Evolutionary conservation across 2,888 invertebrate genomes (phyloP).

Genomic region (Tuberolachnus salignus): DNA sequence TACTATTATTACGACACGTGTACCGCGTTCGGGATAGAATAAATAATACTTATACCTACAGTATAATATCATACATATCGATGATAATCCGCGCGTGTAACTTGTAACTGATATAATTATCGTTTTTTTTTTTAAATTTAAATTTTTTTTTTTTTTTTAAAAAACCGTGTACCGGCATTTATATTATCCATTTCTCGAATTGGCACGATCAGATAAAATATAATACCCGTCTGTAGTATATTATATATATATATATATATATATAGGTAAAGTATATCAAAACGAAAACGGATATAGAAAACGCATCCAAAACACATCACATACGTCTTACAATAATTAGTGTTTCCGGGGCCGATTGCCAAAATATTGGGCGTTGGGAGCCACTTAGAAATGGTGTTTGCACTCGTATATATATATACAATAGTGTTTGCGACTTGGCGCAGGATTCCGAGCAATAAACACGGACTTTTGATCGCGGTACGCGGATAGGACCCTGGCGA

Average conservation of each 20-base stretch:
- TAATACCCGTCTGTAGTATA: no score
- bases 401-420: neutral
- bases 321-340: conserved; percentile 47
- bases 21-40: no score
- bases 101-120: no score
- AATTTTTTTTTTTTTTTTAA: no score
- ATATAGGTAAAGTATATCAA: no score
- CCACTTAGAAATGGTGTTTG: conserved; percentile 36
- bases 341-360: conserved; percentile 47
- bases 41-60: no score
- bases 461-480: conserved; percentile 22
- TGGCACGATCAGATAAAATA: neutral
- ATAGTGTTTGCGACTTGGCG: conserved; percentile 39
- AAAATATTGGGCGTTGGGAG: conserved; percentile 47
- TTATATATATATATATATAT: no score
- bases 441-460: conserved; percentile 42
- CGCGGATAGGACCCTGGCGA: neutral
- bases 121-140: no score
- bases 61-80: no score
- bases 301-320: conserved; percentile 36
- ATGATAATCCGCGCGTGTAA: no score
- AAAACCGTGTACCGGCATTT: no score
- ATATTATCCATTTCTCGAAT: neutral
- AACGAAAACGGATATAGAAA: neutral
- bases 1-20: no score